A percentile compares a stretch with the other conserved stretches of the same genome.
phyloP scores from a whole-genome alignment of 2,113 vertebrate genomes.

The Natator depressus region DNA sequence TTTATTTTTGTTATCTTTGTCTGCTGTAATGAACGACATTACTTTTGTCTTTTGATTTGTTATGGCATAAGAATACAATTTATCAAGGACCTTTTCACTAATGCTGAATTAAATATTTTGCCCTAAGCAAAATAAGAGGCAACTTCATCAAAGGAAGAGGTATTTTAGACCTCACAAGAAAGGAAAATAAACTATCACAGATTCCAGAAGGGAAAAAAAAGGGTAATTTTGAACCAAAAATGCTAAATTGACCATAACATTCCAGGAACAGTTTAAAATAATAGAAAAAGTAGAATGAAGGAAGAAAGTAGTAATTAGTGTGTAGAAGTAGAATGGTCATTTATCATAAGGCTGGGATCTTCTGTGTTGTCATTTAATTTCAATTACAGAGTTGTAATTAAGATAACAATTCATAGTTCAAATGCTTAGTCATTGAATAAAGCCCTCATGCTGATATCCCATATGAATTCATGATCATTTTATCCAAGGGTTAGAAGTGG shows the following conservation, averaged over 20 bases:
- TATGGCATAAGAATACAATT: background rate
- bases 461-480: background rate
- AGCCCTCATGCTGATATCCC: background rate
- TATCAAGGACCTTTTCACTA: background rate
- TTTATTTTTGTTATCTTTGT: background rate
- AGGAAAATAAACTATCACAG: background rate
- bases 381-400: background rate
- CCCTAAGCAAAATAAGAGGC: background rate
- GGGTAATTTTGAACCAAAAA: background rate
- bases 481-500: background rate
- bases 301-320: background rate
- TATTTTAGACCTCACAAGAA: background rate
- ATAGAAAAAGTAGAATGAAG: background rate
- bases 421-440: background rate
- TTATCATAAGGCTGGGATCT: background rate
- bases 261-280: rapidly evolving
- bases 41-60: background rate
- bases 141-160: background rate
- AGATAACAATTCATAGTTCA: background rate
- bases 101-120: background rate
- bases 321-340: background rate
- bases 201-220: background rate
- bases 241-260: background rate
- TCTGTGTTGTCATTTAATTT: slow-evolving; percentile 11
- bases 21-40: background rate